These are phyloP conservation scores for Neotragus moschatus DNA, from an alignment of 2,113 vertebrate species.

Conservation along the genomic window DNA sequence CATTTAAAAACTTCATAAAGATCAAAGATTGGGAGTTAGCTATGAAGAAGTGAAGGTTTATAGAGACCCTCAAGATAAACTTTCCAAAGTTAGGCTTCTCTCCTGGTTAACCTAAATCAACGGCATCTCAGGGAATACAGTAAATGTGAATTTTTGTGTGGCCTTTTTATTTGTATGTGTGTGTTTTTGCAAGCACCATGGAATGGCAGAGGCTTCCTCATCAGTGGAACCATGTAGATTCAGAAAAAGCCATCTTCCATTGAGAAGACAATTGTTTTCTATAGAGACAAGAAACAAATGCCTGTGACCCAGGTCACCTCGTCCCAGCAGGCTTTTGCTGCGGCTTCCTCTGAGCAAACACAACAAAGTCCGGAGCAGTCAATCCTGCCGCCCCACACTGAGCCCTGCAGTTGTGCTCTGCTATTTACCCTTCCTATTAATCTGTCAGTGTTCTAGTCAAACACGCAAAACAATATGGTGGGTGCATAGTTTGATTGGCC, in stretches of 20 bases:
- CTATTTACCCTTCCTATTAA: constrained; percentile 96
- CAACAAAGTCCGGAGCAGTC: constrained; percentile 83
- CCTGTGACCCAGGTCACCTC: constrained; percentile 86
- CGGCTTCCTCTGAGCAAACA: constrained; percentile 86
- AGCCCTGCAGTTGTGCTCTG: constrained; percentile 78
- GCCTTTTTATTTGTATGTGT: constrained; percentile 65
- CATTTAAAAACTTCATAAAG: constrained; percentile 19
- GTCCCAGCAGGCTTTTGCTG: constrained; percentile 86
- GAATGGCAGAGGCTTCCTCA: constrained; percentile 77
- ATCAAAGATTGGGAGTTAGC: not conserved
- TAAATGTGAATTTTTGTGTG: constrained; percentile 56
- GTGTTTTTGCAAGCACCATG: constrained; percentile 70
- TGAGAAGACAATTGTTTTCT: constrained; percentile 88
- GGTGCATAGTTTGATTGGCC: constrained; percentile 87
- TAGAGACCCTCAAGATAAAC: not conserved
- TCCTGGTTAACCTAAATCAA: not conserved
- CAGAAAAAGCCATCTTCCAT: constrained; percentile 84
- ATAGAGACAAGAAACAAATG: constrained; percentile 90
- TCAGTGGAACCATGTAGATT: constrained; percentile 79
- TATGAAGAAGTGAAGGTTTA: not conserved
- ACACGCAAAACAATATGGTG: constrained; percentile 92
- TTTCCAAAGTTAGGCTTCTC: not conserved
- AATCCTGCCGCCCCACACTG: constrained; percentile 82
- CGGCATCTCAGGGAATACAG: constrained; percentile 5
- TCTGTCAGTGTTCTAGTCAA: constrained; percentile 92